A percentile compares a stretch with the other conserved stretches of the same genome.
phyloP scores from a whole-genome alignment of 64 coral and sea anemone genomes.

The Hydrozoanthus tunicans region DNA sequence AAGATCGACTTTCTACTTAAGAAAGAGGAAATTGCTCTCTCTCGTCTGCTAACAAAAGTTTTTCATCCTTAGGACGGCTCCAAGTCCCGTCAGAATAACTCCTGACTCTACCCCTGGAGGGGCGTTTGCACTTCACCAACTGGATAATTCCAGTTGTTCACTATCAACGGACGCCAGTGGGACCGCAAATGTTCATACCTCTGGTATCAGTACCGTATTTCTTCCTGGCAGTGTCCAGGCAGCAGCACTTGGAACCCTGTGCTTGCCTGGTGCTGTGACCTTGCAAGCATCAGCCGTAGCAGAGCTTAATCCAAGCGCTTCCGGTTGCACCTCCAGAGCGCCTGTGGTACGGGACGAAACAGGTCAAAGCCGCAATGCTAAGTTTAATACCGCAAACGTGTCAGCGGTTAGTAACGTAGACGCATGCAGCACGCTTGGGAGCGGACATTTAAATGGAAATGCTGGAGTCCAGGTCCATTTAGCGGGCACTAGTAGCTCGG shows the following conservation, averaged over 20 bases:
- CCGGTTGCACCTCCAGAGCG: background rate
- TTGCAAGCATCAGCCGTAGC: slow-evolving; percentile 78
- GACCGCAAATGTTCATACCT: slow-evolving; percentile 14
- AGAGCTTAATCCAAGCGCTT: slow-evolving; percentile 47
- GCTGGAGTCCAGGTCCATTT: slow-evolving; percentile 68
- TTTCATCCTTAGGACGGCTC: slow-evolving; percentile 14
- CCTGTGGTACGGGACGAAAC: slow-evolving; percentile 23
- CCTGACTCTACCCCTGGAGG: background rate
- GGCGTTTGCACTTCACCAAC: background rate
- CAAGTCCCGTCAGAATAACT: slow-evolving; percentile 3
- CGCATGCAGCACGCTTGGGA: slow-evolving; percentile 9
- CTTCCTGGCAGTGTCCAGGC: slow-evolving; percentile 82
- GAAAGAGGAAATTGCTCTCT: no score
- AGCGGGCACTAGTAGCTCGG: slow-evolving; percentile 18
- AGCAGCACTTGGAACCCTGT: slow-evolving; percentile 73
- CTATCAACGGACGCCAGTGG: slow-evolving; percentile 12
- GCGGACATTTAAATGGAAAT: slow-evolving; percentile 29
- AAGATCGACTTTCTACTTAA: no score
- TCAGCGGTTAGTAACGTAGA: slow-evolving; percentile 55
- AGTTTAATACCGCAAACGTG: slow-evolving; percentile 31
- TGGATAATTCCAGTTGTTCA: slow-evolving; percentile 26
- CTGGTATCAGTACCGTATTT: slow-evolving; percentile 65
- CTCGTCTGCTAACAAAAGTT: background rate
- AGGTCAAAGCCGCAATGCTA: slow-evolving; percentile 15
- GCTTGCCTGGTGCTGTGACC: slow-evolving; percentile 75